These are phyloP conservation scores for Mya arenaria DNA, from an alignment of 1,140 invertebrate species.

Conservation along the genomic window DNA sequence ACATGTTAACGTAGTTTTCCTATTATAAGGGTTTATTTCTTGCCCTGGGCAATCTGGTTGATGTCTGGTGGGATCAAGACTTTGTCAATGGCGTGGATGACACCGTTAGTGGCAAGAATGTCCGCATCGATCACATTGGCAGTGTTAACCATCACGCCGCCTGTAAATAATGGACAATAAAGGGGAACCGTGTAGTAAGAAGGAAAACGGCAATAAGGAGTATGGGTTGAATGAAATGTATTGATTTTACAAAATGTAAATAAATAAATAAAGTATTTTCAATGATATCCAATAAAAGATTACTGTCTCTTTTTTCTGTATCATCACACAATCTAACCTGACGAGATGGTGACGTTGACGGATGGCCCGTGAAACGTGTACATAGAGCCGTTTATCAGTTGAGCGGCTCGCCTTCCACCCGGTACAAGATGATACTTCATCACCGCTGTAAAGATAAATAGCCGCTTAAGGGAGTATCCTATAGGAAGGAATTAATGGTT, in stretches of 20 bases:
- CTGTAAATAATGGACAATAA: neutral
- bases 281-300: too few species aligned
- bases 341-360: neutral
- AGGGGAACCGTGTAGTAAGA: neutral
- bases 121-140: conserved; percentile 30
- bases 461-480: too few species aligned
- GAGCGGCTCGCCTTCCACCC: neutral
- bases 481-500: too few species aligned
- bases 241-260: too few species aligned
- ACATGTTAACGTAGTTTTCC: too few species aligned
- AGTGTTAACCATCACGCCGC: conserved; percentile 29
- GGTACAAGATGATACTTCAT: conserved; percentile 37
- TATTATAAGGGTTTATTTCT: too few species aligned
- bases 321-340: too few species aligned
- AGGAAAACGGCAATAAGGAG: neutral
- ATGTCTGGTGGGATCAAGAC: conserved; percentile 28
- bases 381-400: conserved; percentile 2
- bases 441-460: conserved; percentile 18
- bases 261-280: too few species aligned
- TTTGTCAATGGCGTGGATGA: conserved; percentile 27
- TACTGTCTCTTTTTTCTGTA: too few species aligned
- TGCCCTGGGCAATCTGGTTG: conserved; percentile 6
- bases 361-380: conserved; percentile 19
- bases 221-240: too few species aligned
- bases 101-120: conserved; percentile 15